Base-by-base conservation (phyloP, 30 jellyfish, hydroid and myxozoan species). In the Rhopilema esculentum region DNA sequence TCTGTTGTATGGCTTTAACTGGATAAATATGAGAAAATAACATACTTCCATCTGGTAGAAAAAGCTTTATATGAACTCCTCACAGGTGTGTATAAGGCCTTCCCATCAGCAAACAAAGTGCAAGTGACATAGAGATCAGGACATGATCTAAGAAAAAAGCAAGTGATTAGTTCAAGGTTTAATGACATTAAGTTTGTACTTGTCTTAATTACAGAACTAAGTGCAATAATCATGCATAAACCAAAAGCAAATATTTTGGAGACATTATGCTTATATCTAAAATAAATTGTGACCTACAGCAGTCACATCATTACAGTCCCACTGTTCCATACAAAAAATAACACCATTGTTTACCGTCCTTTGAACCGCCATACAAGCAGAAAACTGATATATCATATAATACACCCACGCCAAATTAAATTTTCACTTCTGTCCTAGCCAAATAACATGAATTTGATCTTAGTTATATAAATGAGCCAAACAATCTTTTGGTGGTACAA, bases 41-140 rank as follows among this genome's bases (percentile, higher is more conserved):
- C 99, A 75, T 86, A 95, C 99, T 95, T 95, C 99, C 99, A 95
- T 77, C 97, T 77, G 66, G 98, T 90, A 27, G 96, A 83, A 61
- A 95, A 95, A 9, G 99, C 95, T 61, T 90, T 90, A 82, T 95
- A 91, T 40, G 97, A 85, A 0, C 98, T 95, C 69, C 93, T 64
- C 0, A 90, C 89, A 8, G 98, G 98, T 63, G 88, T 88, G 52
- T 86, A 95, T 80, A 95, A 23, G 1, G 97, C 91, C 21, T 84
- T 87, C 12, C 97, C 97, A 81, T 95, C 97, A 23, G 95, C 95
- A 50, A 70, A 91, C 40, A 91, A 96, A 8, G 93, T 76, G 77
- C 94, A 81, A 15, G 99, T 90, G 19, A 83, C 99, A 90, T 75
- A 95, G 49, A 95, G 86, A 69, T 95, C 99, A 48, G 99, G 99